Percentiles rank a stretch among this genome's conserved stretches.
These are phyloP conservation scores for Teinopalpus imperialis DNA, from an alignment of 2,888 invertebrate genomes.

Conservation along the genomic window DNA sequence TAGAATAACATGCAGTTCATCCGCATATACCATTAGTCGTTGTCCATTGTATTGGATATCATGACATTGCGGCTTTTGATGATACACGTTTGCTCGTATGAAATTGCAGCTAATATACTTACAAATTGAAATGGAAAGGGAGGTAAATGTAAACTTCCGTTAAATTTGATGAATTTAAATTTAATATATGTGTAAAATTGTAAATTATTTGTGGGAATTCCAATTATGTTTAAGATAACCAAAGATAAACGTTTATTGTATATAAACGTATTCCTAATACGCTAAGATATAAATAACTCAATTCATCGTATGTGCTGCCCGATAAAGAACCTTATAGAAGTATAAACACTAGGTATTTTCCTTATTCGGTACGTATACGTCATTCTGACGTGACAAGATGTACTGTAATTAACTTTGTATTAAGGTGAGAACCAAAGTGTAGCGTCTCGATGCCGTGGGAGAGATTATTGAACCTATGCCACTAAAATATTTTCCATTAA, in stretches of 20 bases:
- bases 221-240: conserved; percentile 2
- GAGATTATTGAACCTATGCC: too few species aligned
- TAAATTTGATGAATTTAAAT: too few species aligned
- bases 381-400: conserved; percentile 2
- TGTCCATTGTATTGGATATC: too few species aligned
- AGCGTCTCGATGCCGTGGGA: background rate
- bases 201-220: background rate
- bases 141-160: too few species aligned
- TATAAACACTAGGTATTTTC: conserved; percentile 9
- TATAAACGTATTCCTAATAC: background rate
- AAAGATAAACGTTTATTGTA: conserved; percentile 6
- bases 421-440: background rate
- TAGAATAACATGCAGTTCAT: too few species aligned
- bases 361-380: conserved; percentile 3
- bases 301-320: conserved; percentile 11
- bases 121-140: too few species aligned
- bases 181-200: too few species aligned
- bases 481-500: too few species aligned
- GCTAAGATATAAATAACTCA: conserved; percentile 11
- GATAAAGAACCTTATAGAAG: background rate
- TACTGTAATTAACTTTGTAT: background rate
- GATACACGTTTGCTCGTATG: too few species aligned
- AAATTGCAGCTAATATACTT: too few species aligned
- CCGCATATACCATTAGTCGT: too few species aligned
- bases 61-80: too few species aligned